Conservation (phyloP, 2,113 vertebrate genomes). For the Cyprinodon brontotheroides region DNA sequence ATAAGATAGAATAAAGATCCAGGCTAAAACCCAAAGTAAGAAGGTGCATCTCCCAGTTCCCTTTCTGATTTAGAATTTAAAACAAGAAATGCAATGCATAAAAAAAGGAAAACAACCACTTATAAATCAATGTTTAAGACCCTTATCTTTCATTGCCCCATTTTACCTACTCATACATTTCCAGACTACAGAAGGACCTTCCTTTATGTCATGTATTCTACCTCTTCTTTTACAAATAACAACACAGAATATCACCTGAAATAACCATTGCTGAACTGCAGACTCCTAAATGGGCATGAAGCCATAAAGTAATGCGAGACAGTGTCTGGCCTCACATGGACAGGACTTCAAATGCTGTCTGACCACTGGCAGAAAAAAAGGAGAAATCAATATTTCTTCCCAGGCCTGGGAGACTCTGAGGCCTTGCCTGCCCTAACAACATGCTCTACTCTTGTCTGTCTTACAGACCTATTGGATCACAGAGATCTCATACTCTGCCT, state of each 20-base stretch:
- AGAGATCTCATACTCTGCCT: constrained; percentile 78
- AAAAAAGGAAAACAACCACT: background rate
- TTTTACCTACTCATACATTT: background rate
- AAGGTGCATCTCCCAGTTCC: no score
- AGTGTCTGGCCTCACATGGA: constrained; percentile 50
- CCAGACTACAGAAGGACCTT: background rate
- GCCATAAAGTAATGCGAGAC: constrained; percentile 48
- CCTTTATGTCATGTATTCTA: background rate
- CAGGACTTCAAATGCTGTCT: constrained; percentile 69
- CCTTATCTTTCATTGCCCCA: background rate
- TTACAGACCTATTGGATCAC: constrained; percentile 76
- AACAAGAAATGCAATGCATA: no score
- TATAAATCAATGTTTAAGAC: background rate
- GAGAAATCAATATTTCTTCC: constrained; percentile 76
- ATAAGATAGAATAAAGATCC: no score
- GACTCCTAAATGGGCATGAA: constrained; percentile 38
- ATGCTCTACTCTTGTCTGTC: constrained; percentile 58
- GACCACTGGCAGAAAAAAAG: constrained; percentile 64
- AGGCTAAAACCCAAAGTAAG: background rate
- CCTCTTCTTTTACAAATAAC: background rate
- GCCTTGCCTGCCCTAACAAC: constrained; percentile 72
- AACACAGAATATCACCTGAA: constrained; percentile 6
- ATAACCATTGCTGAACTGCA: constrained; percentile 23
- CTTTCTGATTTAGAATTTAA: background rate
- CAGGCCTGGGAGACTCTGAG: constrained; percentile 63